Evolutionary conservation across 2,888 invertebrate genomes (phyloP), one percentile per base, ranked within the genome.

Genomic region (Polylopha cassiicola): DNA sequence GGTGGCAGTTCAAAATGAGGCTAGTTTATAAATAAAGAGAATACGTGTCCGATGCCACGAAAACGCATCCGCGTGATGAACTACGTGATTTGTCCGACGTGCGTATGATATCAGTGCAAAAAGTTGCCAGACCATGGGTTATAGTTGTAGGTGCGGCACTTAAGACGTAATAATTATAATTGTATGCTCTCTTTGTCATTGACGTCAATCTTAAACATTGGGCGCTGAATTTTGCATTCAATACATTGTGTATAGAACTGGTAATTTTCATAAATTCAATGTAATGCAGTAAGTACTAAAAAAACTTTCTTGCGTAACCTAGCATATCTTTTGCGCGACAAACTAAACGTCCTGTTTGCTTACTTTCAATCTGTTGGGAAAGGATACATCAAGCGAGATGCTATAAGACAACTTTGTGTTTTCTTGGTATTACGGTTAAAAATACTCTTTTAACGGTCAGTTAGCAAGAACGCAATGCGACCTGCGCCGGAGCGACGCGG

Each of bases 371-470:
- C 9, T 15, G 21, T 26, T 9, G 24, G 7, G 16, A 30, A 34
- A 30, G 27, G 39, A 34, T 41, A 30, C 16, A 26, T 30, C 24
- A 42, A 30, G 38, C 16, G 14, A 38, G 30, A 38, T 38, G 45
- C 27, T 30, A 34, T 34, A 22, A 33, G 6, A 31, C 10, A 14
- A 29, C 31, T 36, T 45, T 34, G 26, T 43, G n/a, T n/a, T n/a
- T 46, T 30, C 43, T 38, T 23, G 31, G 36, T 31, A 41, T 28
- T 33, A 46, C 43, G 43, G 46, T 37, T 46, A 37, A 43, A 46
- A 43, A 39, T 46, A 43, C 36, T 33, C 33, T 46, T 43, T 46
- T 43, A 46, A 33, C 43, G 46, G 43, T 43, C 37, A 43, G 43
- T 36, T 38, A 37, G 34, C 34, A 29, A 39, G 33, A 23, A 15